Percentiles rank a stretch among this genome's conserved stretches.
Evolutionary conservation across 2,113 vertebrate genomes (phyloP).

Genomic region (Anoura caudifer): DNA sequence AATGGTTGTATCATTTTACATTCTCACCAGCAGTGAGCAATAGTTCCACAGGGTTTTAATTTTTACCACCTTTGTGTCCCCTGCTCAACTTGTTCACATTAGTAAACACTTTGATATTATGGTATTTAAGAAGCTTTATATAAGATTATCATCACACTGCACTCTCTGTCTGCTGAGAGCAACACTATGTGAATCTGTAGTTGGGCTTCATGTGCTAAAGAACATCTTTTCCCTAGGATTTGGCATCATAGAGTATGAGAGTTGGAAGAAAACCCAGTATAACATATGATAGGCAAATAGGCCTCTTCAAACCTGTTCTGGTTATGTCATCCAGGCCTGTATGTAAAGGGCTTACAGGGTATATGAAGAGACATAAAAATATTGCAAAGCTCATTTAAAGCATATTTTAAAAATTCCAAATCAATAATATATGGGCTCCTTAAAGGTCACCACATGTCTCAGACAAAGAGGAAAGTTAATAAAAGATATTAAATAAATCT

Average conservation of each 20-base stretch:
- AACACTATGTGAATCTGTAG: not conserved
- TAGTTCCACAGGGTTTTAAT: not conserved
- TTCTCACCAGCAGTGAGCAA: too few relatives aligned
- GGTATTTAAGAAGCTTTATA: not conserved
- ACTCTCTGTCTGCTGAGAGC: not conserved
- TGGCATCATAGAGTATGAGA: not conserved
- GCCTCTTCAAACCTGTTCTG: not conserved
- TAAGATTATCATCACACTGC: not conserved
- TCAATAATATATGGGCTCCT: not conserved
- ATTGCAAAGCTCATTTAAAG: not conserved
- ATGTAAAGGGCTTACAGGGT: not conserved
- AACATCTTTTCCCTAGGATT: not conserved
- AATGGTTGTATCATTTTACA: not conserved
- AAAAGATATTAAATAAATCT: not conserved
- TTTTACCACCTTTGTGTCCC: not conserved
- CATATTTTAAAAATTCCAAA: not conserved
- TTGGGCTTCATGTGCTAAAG: not conserved
- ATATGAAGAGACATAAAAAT: not conserved
- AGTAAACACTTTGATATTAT: not conserved
- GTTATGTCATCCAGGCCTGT: not conserved
- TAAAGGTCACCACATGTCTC: not conserved
- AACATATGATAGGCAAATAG: not conserved
- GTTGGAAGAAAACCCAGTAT: not conserved
- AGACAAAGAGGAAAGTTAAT: not conserved
- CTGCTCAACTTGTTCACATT: not conserved